A percentile compares a stretch with the other conserved stretches of the same genome.
These are phyloP conservation scores for Gouania willdenowi DNA, from an alignment of 2,797 vertebrate species.

Conservation along the genomic window DNA sequence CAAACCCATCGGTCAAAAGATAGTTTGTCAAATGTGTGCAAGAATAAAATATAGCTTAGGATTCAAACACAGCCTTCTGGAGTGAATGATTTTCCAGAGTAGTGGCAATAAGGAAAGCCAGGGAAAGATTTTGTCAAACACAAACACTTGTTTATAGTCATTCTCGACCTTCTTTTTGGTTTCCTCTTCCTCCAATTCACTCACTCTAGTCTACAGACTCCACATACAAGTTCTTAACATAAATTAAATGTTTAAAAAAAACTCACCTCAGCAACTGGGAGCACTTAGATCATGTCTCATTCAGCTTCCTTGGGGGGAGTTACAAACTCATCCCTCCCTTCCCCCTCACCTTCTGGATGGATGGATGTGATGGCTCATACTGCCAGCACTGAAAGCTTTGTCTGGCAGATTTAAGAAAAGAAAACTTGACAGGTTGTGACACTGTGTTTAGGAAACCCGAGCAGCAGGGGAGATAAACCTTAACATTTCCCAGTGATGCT, in stretches of 20 bases:
- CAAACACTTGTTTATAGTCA: conserved; percentile 25
- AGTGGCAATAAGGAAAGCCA: conserved; percentile 23
- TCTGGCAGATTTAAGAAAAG: conserved; percentile 24
- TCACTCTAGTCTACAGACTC: conserved; percentile 14
- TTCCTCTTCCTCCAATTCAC: conserved; percentile 7
- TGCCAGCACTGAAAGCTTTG: conserved; percentile 22
- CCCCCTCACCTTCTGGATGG: conserved; percentile 19
- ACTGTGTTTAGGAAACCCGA: conserved; percentile 45
- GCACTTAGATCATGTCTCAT: conserved; percentile 35
- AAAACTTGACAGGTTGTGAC: conserved; percentile 45
- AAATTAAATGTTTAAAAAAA: conserved; percentile 46
- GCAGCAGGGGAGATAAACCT: conserved; percentile 26
- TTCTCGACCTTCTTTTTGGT: conserved; percentile 5
- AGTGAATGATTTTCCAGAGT: conserved; percentile 39
- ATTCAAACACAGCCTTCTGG: conserved; percentile 22
- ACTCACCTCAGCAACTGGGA: conserved; percentile 35
- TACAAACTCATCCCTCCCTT: conserved; percentile 7
- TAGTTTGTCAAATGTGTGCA: too few species aligned
- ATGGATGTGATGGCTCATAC: conserved; percentile 30
- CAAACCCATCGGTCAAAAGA: too few species aligned
- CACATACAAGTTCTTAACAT: conserved; percentile 19
- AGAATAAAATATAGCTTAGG: conserved; percentile 1
- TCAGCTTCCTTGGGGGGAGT: conserved; percentile 19
- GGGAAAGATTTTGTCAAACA: conserved; percentile 42
- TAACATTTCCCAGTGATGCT: conserved; percentile 16